A percentile compares a stretch with the other conserved stretches of the same genome.
These are phyloP conservation scores for Camponotus floridanus DNA, from an alignment of 1,140 invertebrate genomes.

Conservation along the genomic window DNA sequence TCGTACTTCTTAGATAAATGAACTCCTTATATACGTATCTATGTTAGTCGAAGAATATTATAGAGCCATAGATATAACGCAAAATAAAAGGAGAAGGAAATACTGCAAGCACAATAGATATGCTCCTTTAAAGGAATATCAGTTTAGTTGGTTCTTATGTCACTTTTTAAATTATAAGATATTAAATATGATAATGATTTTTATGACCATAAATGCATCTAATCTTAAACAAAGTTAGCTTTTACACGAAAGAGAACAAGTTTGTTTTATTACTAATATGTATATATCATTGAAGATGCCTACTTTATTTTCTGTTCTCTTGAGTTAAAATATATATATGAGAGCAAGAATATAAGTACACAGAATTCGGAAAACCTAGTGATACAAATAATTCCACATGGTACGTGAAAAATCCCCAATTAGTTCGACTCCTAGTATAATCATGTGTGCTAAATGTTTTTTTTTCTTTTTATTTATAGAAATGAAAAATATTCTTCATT, in stretches of 20 bases:
- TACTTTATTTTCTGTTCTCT: constrained; percentile 6
- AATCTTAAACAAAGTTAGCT: constrained; percentile 11
- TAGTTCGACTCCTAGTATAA: not conserved
- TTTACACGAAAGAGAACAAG: not conserved
- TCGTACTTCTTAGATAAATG: constrained; percentile 53
- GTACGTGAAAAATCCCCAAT: not conserved
- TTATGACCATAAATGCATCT: not conserved
- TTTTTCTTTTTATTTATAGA: too few relatives aligned
- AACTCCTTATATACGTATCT: constrained; percentile 66
- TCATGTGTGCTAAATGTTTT: not conserved
- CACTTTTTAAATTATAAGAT: not conserved
- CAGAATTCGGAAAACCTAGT: not conserved
- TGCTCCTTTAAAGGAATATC: not conserved
- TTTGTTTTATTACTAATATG: constrained; percentile 32
- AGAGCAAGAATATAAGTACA: too few relatives aligned
- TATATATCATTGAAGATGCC: not conserved
- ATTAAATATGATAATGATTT: constrained; percentile 37
- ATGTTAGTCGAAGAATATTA: not conserved
- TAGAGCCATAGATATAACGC: not conserved
- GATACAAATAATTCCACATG: not conserved
- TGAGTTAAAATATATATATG: not conserved
- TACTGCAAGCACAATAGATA: constrained; percentile 73
- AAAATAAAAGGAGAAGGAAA: constrained; percentile 28
- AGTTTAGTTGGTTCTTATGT: not conserved
- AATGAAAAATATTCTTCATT: not conserved